A percentile compares a stretch with the other conserved stretches of the same genome.
Conservation (phyloP, 2,797 vertebrate species). For the Potorous gilbertii region DNA sequence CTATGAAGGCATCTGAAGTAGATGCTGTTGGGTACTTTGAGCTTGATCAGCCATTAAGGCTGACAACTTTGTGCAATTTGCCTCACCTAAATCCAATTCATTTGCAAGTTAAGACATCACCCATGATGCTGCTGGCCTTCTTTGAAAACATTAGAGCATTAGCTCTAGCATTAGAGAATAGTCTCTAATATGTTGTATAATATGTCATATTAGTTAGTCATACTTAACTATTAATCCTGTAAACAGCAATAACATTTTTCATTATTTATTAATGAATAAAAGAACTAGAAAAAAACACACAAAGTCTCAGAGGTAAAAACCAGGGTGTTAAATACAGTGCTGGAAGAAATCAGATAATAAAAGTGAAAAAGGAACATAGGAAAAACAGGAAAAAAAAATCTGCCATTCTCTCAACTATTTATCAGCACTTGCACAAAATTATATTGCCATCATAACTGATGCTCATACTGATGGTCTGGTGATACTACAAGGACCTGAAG, state of each 20-base stretch:
- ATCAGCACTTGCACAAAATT: background rate
- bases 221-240: background rate
- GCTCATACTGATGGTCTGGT: background rate
- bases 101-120: background rate
- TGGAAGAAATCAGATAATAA: background rate
- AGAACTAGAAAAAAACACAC: background rate
- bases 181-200: background rate
- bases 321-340: background rate
- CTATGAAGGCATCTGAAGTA: background rate
- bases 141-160: too few relatives aligned
- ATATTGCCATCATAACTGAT: background rate
- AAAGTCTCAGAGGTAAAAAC: background rate
- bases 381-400: background rate
- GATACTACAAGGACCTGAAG: background rate
- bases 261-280: background rate
- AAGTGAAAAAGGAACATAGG: constrained; percentile 22
- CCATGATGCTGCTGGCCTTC: background rate
- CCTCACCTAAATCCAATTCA: background rate
- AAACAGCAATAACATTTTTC: background rate
- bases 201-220: background rate
- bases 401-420: background rate
- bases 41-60: background rate
- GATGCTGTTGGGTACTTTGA: too few relatives aligned
- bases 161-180: background rate
- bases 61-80: background rate